A percentile compares a stretch with the other conserved stretches of the same genome.
phyloP scores from a whole-genome alignment of 2,797 vertebrate species.

The Brachyrhaphis roseni region DNA sequence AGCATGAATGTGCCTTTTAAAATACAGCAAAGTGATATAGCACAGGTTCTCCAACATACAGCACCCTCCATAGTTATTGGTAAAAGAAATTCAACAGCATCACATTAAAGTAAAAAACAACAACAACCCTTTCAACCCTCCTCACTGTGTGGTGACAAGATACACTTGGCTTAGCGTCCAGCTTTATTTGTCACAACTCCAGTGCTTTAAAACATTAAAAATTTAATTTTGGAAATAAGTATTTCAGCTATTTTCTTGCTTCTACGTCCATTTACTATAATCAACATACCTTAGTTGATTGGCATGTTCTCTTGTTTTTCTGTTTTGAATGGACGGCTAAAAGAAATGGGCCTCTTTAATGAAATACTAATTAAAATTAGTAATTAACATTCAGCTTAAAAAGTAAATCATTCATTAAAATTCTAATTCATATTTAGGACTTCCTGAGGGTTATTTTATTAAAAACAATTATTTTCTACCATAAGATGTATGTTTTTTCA shows the following conservation, averaged over 20 bases:
- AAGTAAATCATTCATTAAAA: not conserved
- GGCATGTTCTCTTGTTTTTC: not conserved
- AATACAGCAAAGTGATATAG: not conserved
- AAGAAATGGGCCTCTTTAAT: not conserved
- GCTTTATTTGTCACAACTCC: not conserved
- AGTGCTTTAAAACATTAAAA: not conserved
- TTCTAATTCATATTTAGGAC: not conserved
- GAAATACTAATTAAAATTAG: not conserved
- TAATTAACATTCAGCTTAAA: not conserved
- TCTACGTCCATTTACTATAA: not conserved
- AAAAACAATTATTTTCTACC: not conserved
- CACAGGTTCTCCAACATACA: not conserved
- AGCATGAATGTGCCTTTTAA: slow-evolving; percentile 1
- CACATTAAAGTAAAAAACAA: not conserved
- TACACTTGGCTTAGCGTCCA: not conserved
- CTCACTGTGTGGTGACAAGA: not conserved
- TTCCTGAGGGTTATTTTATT: not conserved
- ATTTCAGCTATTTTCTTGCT: not conserved
- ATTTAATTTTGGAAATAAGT: not conserved
- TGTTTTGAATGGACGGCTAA: not conserved
- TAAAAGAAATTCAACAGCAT: not conserved
- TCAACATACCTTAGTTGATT: not conserved
- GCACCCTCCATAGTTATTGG: not conserved
- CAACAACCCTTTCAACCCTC: not conserved
- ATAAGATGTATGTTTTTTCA: not conserved